These are phyloP conservation scores for Echeneis naucrates DNA, from an alignment of 2,797 vertebrate genomes.

Conservation along the genomic window DNA sequence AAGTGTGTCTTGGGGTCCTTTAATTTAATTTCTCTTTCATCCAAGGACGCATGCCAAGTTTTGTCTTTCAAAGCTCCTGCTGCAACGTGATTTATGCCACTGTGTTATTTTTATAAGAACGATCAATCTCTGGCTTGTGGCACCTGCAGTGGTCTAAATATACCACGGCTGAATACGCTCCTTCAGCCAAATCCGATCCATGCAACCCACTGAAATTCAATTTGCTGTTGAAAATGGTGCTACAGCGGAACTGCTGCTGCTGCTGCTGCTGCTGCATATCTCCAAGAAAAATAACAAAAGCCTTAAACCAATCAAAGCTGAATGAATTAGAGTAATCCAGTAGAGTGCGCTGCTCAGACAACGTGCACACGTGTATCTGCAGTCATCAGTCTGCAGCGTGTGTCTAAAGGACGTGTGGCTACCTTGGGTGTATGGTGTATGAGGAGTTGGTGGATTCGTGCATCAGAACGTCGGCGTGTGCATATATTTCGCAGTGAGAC, in stretches of 20 bases:
- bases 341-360: constrained; percentile 21
- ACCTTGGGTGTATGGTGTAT: neutral
- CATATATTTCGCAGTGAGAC: constrained; percentile 36
- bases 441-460: neutral
- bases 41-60: constrained; percentile 8
- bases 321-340: constrained; percentile 58
- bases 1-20: constrained; percentile 33
- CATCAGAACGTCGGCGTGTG: neutral
- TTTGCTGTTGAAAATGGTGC: constrained; percentile 32
- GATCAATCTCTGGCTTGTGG: constrained; percentile 61
- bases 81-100: constrained; percentile 29
- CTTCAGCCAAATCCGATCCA: constrained; percentile 44
- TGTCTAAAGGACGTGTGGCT: constrained; percentile 9
- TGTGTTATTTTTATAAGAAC: constrained; percentile 55
- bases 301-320: constrained; percentile 54
- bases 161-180: constrained; percentile 53
- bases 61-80: constrained; percentile 34
- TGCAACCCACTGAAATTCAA: constrained; percentile 41
- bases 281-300: constrained; percentile 9
- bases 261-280: constrained; percentile 19
- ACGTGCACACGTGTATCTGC: constrained; percentile 19
- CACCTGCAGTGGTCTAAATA: constrained; percentile 67
- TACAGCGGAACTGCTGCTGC: neutral
- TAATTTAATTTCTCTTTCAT: constrained; percentile 42
- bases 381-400: constrained; percentile 28